A percentile compares a stretch with the other conserved stretches of the same genome.
Conservation (phyloP, 2,797 vertebrate species). For the Acanthopagrus latus region DNA sequence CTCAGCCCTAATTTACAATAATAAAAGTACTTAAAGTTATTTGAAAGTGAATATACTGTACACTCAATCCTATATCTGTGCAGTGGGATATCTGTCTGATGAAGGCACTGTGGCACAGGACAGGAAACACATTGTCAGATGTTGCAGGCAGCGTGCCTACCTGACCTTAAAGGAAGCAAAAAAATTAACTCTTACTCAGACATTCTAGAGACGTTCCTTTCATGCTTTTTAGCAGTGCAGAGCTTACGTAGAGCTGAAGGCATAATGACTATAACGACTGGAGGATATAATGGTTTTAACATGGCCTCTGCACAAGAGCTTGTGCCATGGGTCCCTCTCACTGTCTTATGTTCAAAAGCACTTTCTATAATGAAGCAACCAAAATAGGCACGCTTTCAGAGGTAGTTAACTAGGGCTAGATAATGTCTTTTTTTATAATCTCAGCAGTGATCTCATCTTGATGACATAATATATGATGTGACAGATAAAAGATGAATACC, state of each 20-base stretch:
- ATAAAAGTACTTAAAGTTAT: background rate
- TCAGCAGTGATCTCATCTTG: constrained; percentile 64
- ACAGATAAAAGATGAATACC: constrained; percentile 55
- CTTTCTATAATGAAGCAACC: constrained; percentile 70
- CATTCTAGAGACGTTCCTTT: constrained; percentile 59
- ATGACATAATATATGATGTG: constrained; percentile 62
- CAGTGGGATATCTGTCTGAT: constrained; percentile 1
- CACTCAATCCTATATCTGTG: background rate
- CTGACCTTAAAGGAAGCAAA: constrained; percentile 54
- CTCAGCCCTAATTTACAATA: background rate
- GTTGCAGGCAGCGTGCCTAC: constrained; percentile 26
- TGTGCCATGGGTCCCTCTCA: constrained; percentile 59
- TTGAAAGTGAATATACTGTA: background rate
- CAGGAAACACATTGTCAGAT: constrained; percentile 17
- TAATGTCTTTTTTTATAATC: constrained; percentile 59
- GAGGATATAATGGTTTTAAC: constrained; percentile 82
- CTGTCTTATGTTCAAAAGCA: constrained; percentile 76
- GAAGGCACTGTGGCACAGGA: background rate
- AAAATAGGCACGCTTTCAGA: constrained; percentile 67
- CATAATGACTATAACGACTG: constrained; percentile 82
- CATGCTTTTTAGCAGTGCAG: constrained; percentile 54
- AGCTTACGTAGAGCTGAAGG: constrained; percentile 69
- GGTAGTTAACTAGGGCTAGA: constrained; percentile 56
- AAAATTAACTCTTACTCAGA: constrained; percentile 65
- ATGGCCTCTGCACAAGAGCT: constrained; percentile 73